Evolutionary conservation across 64 coral and sea anemone genomes (phyloP).

Genomic region (Platygyra sinensis): DNA sequence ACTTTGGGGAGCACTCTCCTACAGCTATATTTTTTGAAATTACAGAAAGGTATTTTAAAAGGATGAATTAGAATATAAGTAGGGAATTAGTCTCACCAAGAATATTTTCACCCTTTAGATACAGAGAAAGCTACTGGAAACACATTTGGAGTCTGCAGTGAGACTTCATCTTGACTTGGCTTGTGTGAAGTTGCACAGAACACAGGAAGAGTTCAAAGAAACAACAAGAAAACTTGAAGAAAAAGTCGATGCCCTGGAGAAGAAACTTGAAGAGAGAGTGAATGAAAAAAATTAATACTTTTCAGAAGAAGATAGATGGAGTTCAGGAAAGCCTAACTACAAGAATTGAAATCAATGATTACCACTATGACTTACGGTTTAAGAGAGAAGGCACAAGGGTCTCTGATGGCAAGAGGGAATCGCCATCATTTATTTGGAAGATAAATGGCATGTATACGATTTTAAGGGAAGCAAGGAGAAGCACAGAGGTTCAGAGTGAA

Average conservation of each 20-base stretch:
- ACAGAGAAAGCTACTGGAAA: not conserved
- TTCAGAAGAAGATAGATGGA: not conserved
- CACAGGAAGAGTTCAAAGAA: not conserved
- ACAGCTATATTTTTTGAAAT: not conserved
- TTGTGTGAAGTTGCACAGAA: not conserved
- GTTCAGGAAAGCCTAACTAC: not conserved
- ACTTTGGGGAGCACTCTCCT: too few species aligned
- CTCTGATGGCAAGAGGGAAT: not conserved
- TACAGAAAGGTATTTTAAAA: not conserved
- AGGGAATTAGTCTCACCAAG: too few species aligned
- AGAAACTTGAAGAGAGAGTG: not conserved
- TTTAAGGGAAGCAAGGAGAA: not conserved
- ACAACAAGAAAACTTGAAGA: not conserved
- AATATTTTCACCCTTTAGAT: not conserved
- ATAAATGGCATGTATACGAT: not conserved
- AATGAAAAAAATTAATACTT: not conserved
- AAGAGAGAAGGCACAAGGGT: not conserved
- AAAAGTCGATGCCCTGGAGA: not conserved
- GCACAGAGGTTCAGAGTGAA: not conserved
- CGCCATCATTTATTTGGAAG: not conserved
- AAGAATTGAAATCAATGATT: not conserved
- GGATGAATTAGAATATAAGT: not conserved
- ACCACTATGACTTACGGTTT: not conserved
- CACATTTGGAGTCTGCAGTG: not conserved
- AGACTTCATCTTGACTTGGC: slow-evolving; percentile 2